These are phyloP conservation scores for Diploptera punctata DNA, from an alignment of 2,888 invertebrate genomes.

Conservation along the genomic window DNA sequence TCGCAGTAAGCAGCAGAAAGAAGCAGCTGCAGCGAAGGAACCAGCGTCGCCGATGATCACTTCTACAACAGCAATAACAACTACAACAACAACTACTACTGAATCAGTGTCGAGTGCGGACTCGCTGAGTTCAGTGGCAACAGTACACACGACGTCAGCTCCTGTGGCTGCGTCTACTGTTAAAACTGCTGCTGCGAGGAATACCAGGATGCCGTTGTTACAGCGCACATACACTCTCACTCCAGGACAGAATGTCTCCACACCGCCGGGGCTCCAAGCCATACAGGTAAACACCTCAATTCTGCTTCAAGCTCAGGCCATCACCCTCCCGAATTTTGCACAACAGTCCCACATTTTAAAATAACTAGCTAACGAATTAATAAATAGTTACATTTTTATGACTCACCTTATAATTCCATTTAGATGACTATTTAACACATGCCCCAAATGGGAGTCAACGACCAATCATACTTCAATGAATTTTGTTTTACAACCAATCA, in stretches of 20 bases:
- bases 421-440: too few relatives aligned
- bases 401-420: too few relatives aligned
- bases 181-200: slow-evolving; percentile 46
- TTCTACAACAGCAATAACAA: neutral
- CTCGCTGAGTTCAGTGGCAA: slow-evolving; percentile 12
- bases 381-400: too few relatives aligned
- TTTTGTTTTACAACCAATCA: too few relatives aligned
- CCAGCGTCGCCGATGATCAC: neutral
- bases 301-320: too few relatives aligned
- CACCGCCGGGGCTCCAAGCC: slow-evolving; percentile 48
- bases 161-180: slow-evolving; percentile 49
- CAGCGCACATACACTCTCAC: slow-evolving; percentile 41
- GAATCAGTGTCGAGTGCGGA: too few relatives aligned
- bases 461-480: too few relatives aligned
- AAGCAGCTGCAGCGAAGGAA: slow-evolving; percentile 23
- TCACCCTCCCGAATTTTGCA: too few relatives aligned
- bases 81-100: slow-evolving; percentile 1
- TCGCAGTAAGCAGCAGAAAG: slow-evolving; percentile 31
- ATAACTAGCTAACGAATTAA: too few relatives aligned
- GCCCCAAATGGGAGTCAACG: too few relatives aligned
- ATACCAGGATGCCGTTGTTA: slow-evolving; percentile 38
- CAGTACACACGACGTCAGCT: neutral
- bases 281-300: too few relatives aligned
- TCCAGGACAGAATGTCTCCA: slow-evolving; percentile 52
- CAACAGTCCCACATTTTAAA: too few relatives aligned